Conservation (phyloP, 2,113 vertebrate species). For the Mastomys coucha region DNA sequence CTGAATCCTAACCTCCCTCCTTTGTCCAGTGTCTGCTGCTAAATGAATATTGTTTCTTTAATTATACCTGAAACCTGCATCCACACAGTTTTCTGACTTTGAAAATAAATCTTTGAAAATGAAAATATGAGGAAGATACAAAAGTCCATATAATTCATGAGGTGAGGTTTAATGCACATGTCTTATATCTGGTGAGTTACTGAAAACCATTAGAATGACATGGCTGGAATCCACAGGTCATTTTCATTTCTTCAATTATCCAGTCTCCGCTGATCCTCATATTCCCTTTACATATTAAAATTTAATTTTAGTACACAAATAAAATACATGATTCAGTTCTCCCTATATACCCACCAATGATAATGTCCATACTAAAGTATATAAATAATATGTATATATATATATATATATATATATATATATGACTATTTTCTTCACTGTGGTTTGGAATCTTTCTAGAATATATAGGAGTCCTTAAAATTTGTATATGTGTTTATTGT, state of each 20-base stretch:
- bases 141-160: not conserved
- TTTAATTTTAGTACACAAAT: not conserved
- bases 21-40: not conserved
- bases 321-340: not conserved
- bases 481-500: not conserved
- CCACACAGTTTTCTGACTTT: not conserved
- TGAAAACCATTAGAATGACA: not conserved
- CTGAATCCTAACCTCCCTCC: not conserved
- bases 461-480: not conserved
- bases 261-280: not conserved
- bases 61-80: not conserved
- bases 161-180: not conserved
- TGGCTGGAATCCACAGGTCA: rapidly evolving
- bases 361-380: not conserved
- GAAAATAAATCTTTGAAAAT: not conserved
- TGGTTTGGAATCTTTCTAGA: not conserved
- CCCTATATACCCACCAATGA: not conserved
- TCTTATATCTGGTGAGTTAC: not conserved
- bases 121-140: not conserved
- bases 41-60: not conserved
- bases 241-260: not conserved
- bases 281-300: not conserved
- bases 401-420: not conserved
- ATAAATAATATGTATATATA: not conserved
- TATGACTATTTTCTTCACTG: not conserved